Percentiles rank a stretch among this genome's conserved stretches.
Conservation (phyloP, 2,113 vertebrate genomes). For the Antechinus flavipes region DNA sequence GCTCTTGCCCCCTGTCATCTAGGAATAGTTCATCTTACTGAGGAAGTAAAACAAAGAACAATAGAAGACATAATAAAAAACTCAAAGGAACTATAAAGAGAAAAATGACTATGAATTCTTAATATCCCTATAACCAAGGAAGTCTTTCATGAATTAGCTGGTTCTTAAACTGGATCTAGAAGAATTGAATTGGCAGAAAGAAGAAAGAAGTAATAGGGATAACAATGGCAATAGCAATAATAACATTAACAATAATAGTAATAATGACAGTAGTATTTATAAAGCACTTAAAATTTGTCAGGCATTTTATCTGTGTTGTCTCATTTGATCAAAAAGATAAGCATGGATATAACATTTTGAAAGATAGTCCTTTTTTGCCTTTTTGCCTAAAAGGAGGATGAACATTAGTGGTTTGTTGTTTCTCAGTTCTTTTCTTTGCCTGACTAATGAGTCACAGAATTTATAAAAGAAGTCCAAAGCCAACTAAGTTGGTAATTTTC, state of each 20-base stretch:
- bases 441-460: background rate
- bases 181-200: constrained; percentile 22
- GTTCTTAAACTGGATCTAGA: constrained; percentile 16
- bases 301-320: background rate
- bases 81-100: background rate
- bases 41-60: constrained; percentile 51
- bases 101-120: background rate
- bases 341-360: background rate
- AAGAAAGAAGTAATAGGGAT: background rate
- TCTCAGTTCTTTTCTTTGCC: background rate
- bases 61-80: background rate
- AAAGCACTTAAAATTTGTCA: background rate
- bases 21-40: constrained; percentile 10
- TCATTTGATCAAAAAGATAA: background rate
- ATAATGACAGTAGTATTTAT: background rate
- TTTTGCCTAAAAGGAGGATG: background rate
- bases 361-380: background rate
- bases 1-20: background rate
- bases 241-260: too few species aligned
- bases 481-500: background rate
- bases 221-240: too few species aligned
- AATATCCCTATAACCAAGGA: background rate
- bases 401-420: background rate
- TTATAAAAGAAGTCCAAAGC: background rate
- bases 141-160: background rate